A percentile compares a stretch with the other conserved stretches of the same genome.
Evolutionary conservation across 2,113 vertebrate genomes (phyloP).

Genomic region (Pseudopodoces humilis): DNA sequence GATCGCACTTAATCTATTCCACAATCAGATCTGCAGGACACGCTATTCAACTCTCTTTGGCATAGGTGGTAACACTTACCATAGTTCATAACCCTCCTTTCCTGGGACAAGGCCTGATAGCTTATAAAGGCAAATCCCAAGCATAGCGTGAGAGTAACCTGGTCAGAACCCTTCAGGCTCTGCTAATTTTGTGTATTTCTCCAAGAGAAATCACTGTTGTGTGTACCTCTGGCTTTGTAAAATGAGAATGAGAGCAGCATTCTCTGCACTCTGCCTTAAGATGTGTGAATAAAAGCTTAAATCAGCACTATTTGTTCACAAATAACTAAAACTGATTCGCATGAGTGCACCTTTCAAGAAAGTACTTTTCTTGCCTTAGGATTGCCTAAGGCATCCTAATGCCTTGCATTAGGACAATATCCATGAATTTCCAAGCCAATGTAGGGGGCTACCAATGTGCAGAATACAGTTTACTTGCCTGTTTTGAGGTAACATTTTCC

Average conservation of each 20-base stretch:
- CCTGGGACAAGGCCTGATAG: rapidly evolving
- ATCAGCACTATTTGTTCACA: background rate
- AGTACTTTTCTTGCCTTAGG: background rate
- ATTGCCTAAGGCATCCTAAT: background rate
- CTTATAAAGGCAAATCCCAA: background rate
- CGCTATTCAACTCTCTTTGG: background rate
- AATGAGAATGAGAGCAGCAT: background rate
- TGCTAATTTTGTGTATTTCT: background rate
- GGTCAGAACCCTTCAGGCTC: background rate
- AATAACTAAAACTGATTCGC: background rate
- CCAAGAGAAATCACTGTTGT: background rate
- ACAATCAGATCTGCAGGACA: background rate
- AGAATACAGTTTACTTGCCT: background rate
- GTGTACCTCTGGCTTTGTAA: background rate
- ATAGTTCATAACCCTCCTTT: background rate
- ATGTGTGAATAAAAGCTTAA: background rate
- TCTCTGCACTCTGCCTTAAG: background rate
- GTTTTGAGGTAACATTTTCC: background rate
- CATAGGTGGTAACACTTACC: background rate
- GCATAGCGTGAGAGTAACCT: background rate
- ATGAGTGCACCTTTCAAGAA: background rate
- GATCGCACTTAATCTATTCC: background rate
- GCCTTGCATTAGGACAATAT: background rate
- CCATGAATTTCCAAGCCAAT: background rate
- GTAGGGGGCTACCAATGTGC: background rate